These are phyloP conservation scores for Patella vulgata DNA, from an alignment of 1,140 invertebrate genomes.

Conservation along the genomic window DNA sequence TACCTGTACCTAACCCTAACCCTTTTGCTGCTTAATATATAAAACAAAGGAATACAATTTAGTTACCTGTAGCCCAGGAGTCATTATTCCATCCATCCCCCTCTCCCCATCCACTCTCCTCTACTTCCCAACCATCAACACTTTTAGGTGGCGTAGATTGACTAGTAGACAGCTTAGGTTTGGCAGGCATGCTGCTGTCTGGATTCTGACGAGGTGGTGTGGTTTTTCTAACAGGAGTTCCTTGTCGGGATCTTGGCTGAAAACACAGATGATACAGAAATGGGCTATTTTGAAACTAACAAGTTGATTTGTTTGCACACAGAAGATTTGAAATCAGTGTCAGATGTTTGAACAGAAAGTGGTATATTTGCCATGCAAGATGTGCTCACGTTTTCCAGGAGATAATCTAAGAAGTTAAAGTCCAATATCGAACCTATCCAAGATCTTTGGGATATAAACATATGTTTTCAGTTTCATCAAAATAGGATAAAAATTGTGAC, in stretches of 20 bases:
- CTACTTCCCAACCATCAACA: slow-evolving; percentile 16
- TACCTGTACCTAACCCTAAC: no score
- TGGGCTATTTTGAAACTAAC: neutral
- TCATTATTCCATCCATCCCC: slow-evolving; percentile 34
- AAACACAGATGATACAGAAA: slow-evolving; percentile 1
- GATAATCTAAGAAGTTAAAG: no score
- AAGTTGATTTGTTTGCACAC: no score
- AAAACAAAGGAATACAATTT: no score
- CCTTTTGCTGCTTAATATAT: no score
- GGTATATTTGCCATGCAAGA: no score
- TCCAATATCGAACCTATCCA: neutral
- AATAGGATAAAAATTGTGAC: no score
- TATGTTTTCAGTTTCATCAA: no score
- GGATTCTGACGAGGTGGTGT: slow-evolving; percentile 8
- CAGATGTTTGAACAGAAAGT: no score
- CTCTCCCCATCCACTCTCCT: slow-evolving; percentile 40
- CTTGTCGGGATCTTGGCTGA: neutral
- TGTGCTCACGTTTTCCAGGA: no score
- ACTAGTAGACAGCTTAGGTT: slow-evolving; percentile 4
- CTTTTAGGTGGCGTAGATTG: slow-evolving; percentile 7
- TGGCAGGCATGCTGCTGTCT: slow-evolving; percentile 7
- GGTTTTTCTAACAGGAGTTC: slow-evolving; percentile 3
- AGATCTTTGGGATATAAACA: no score
- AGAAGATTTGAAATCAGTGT: no score
- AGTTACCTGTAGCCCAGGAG: slow-evolving; percentile 29